phyloP scores from a whole-genome alignment of 2,113 vertebrate genomes.

The Atrichornis clamosus region DNA sequence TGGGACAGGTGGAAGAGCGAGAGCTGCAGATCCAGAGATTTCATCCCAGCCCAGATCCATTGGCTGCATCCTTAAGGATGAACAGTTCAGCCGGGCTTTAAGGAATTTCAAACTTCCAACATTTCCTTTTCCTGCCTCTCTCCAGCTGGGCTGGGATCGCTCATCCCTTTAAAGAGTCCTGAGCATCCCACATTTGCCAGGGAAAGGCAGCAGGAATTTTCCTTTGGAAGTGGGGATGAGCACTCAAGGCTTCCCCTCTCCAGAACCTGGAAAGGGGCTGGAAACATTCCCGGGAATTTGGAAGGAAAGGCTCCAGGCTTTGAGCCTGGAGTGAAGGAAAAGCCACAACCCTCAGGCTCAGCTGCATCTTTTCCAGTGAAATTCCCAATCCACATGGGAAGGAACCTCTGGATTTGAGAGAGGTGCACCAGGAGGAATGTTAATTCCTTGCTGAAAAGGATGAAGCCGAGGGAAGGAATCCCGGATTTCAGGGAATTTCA shows the following conservation, averaged over 20 bases:
- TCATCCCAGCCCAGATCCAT: not conserved
- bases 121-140: not conserved
- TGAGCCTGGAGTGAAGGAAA: not conserved
- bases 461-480: not conserved
- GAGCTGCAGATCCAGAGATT: not conserved
- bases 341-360: not conserved
- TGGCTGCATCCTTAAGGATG: not conserved
- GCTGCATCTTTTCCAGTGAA: not conserved
- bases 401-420: not conserved
- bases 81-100: not conserved
- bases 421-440: fast-evolving
- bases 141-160: not conserved
- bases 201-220: not conserved
- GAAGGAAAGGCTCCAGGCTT: not conserved
- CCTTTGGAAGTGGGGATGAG: not conserved
- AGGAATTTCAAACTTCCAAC: not conserved
- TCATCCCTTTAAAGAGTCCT: not conserved
- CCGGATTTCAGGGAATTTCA: not conserved
- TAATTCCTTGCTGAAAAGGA: not conserved
- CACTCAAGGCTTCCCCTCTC: not conserved
- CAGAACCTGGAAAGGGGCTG: not conserved
- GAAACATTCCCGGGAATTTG: not conserved
- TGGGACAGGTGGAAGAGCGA: not conserved
- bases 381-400: not conserved
- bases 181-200: not conserved